Base-by-base conservation (phyloP, 2,888 invertebrate species). In the Teinopalpus imperialis region DNA sequence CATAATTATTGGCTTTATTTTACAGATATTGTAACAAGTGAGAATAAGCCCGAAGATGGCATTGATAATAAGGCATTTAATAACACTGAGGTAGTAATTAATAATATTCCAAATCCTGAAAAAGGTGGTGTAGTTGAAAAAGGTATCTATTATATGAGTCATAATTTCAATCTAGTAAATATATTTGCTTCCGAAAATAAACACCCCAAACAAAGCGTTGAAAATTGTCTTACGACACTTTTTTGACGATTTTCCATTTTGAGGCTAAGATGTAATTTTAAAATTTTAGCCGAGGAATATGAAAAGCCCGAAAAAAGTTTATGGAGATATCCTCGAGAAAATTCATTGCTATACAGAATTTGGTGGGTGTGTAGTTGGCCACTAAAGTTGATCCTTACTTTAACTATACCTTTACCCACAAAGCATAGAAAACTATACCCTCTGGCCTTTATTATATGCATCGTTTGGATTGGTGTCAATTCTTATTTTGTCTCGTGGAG, bases 401-500 rank as follows among this genome's bases (percentile, higher is more conserved):
- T 91, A 10, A 92, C 94, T 0, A 91, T 97, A 40, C 97, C 97
- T 0, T 94, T 95, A 62, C 92, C 93, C 0, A 74, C 89, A 35
- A 87, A 79, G 2, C 82, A 90, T 61, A 90, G 90, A 10, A 90
- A 80, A 36, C 78, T 92, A 52, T 97, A 94, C 69, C 94, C 96
- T 0, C 26, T 94, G 0, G 93, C 96, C 0, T 98, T 98, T 69
- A 53, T 95, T 8, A 94, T 97, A 92, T 97, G 97, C 66, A 93
- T 97, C 14, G 72, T 95, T 1, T 96, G 95, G 93, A 96, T 98
- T 52, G 97, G 95, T 1, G 74, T 88, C 1, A 93, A 96, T 53
- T 95, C 97, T 0, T 98, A 97, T 68, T 61, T 96, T 41, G 94
- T 97, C 14, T 94, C 97, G 0, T 98, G 98, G 98, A 96, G 97